These are phyloP conservation scores for Pseudochromis fuscus DNA, from an alignment of 2,797 vertebrate genomes.

Conservation along the genomic window DNA sequence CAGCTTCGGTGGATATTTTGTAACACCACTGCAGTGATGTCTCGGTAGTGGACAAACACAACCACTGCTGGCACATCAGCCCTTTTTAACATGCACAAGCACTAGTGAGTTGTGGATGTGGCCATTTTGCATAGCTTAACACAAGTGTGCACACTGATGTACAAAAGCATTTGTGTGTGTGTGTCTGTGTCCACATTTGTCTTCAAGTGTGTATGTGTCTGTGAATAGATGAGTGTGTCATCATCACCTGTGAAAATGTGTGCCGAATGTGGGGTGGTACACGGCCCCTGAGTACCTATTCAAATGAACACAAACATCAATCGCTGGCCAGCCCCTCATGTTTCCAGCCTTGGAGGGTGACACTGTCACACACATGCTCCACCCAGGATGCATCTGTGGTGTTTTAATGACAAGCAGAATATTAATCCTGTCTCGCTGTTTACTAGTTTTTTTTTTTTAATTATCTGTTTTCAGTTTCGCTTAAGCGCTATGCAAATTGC, in stretches of 20 bases:
- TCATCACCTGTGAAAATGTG: conserved; percentile 66
- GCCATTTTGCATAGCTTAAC: conserved; percentile 73
- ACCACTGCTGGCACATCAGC: conserved; percentile 48
- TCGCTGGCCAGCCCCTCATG: conserved; percentile 65
- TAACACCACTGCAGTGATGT: conserved; percentile 30
- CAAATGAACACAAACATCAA: conserved; percentile 82
- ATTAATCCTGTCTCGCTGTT: conserved; percentile 73
- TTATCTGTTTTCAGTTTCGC: conserved; percentile 71
- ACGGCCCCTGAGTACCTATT: conserved; percentile 77
- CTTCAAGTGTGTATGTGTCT: conserved; percentile 52
- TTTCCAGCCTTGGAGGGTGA: conserved; percentile 74
- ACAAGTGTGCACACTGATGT: conserved; percentile 53
- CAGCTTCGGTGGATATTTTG: conserved; percentile 48
- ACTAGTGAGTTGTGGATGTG: conserved; percentile 57
- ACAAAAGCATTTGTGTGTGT: conserved; percentile 57
- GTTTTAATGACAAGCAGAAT: conserved; percentile 75
- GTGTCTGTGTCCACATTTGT: conserved; percentile 30
- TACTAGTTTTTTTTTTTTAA: conserved; percentile 69
- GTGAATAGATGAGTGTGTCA: conserved; percentile 58
- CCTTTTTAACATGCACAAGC: conserved; percentile 69
- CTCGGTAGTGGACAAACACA: conserved; percentile 48
- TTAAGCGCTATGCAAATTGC: conserved; percentile 81
- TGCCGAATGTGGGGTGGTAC: conserved; percentile 59
- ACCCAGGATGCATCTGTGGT: conserved; percentile 71
- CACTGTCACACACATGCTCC: conserved; percentile 68